Conservation (phyloP, 2,888 invertebrate species). For the Tolmerus cingulatus region DNA sequence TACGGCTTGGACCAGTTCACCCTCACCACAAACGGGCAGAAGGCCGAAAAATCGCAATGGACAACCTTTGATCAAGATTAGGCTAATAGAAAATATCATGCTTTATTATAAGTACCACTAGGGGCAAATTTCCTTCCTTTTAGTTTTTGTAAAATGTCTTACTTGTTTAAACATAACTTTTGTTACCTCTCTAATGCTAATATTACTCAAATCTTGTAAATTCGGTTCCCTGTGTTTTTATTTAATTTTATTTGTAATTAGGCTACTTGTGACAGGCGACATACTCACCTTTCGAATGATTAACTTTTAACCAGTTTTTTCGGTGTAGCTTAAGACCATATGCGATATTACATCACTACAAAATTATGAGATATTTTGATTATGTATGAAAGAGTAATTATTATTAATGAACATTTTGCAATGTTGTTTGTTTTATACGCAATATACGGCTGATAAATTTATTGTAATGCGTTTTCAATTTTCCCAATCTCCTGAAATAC, state of each 20-base stretch:
- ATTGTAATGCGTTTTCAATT: background rate
- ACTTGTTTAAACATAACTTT: background rate
- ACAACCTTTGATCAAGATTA: conserved; percentile 59
- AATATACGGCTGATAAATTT: background rate
- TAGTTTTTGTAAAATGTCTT: background rate
- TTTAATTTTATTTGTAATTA: background rate
- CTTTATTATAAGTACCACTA: background rate
- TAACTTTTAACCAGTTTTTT: background rate
- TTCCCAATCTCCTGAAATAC: background rate
- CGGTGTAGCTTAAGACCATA: background rate
- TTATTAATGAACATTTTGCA: background rate
- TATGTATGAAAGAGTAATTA: background rate
- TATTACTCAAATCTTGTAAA: conserved; percentile 8
- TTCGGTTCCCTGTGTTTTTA: background rate
- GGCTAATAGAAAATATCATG: background rate
- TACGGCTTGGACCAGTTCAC: conserved; percentile 63
- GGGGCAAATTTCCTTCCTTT: background rate
- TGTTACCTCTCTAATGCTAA: background rate
- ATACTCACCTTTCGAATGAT: background rate
- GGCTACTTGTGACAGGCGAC: background rate
- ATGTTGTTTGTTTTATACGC: background rate
- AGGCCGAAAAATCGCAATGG: conserved; percentile 54
- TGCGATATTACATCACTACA: conserved; percentile 2
- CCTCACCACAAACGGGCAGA: conserved; percentile 51
- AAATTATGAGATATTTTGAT: conserved; percentile 9